These are phyloP conservation scores for Caenorhabditis virilis DNA, from an alignment of 2,888 invertebrate genomes.

Conservation along the genomic window DNA sequence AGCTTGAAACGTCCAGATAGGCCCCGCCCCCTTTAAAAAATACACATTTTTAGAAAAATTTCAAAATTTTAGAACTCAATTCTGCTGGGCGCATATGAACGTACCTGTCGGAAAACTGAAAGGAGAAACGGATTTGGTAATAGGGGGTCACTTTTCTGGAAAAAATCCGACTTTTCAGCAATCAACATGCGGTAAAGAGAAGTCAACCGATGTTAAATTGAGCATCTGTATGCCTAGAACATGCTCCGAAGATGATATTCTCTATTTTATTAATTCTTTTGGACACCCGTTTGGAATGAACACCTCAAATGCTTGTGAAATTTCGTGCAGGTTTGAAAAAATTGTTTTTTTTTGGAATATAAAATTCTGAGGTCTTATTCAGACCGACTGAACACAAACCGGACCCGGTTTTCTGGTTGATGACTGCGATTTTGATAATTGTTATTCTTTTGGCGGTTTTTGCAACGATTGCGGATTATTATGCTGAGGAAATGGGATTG, in stretches of 20 bases:
- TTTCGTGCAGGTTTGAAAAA: conserved; percentile 4
- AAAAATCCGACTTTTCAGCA: not conserved
- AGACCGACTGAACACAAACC: conserved; percentile 13
- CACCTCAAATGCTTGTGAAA: not conserved
- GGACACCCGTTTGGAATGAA: not conserved
- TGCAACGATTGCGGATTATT: conserved; percentile 18
- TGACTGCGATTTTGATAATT: conserved; percentile 11
- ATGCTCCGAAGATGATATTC: conserved; percentile 18
- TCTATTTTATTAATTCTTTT: conserved; percentile 4
- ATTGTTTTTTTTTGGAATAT: not conserved
- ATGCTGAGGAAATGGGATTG: no score
- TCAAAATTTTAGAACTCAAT: conserved; percentile 32
- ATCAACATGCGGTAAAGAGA: conserved; percentile 16
- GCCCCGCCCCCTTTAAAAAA: not conserved
- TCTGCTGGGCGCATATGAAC: conserved; percentile 35
- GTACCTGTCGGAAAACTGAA: conserved; percentile 11
- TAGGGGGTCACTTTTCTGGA: no score
- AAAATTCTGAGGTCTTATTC: no score
- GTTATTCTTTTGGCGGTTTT: conserved; percentile 3
- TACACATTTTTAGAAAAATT: no score
- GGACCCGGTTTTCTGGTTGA: conserved; percentile 12
- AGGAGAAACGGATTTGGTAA: not conserved
- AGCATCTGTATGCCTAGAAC: conserved; percentile 29
- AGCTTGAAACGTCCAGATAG: no score
- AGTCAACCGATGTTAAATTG: conserved; percentile 20